Conservation (phyloP, 2,888 invertebrate species). For the Sinohyriopsis cumingii region DNA sequence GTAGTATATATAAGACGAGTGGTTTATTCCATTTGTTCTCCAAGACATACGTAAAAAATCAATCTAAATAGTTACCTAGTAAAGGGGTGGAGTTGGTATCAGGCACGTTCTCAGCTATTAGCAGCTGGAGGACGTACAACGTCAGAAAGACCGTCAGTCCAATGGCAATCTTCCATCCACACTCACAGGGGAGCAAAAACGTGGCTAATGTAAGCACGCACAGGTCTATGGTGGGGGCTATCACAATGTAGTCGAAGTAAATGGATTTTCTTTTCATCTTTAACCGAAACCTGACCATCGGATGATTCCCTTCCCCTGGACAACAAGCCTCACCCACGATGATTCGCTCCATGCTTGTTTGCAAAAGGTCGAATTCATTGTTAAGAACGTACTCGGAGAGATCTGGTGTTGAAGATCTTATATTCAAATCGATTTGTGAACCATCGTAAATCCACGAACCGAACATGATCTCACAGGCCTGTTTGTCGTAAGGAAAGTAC, state of each 20-base stretch:
- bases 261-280: constrained; percentile 63
- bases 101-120: constrained; percentile 72
- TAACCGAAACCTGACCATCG: constrained; percentile 60
- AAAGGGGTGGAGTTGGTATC: constrained; percentile 71
- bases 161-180: constrained; percentile 70
- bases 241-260: constrained; percentile 70
- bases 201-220: constrained; percentile 68
- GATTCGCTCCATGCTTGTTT: constrained; percentile 39
- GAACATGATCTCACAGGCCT: constrained; percentile 81
- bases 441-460: constrained; percentile 77
- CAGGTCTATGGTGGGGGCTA: constrained; percentile 69
- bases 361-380: constrained; percentile 62
- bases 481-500: constrained; percentile 85
- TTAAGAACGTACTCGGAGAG: constrained; percentile 58
- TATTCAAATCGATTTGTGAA: constrained; percentile 62
- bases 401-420: constrained; percentile 42
- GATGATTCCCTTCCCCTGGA: constrained; percentile 55
- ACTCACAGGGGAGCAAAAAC: constrained; percentile 69
- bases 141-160: constrained; percentile 71
- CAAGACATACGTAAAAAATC: not conserved
- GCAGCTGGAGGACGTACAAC: constrained; percentile 70
- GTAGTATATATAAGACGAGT: not conserved
- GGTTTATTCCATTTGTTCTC: not conserved
- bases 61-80: constrained; percentile 56
- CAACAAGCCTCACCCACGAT: constrained; percentile 48